Evolutionary conservation across 2,113 vertebrate genomes (phyloP).

Genomic region (Dasyprocta punctata): DNA sequence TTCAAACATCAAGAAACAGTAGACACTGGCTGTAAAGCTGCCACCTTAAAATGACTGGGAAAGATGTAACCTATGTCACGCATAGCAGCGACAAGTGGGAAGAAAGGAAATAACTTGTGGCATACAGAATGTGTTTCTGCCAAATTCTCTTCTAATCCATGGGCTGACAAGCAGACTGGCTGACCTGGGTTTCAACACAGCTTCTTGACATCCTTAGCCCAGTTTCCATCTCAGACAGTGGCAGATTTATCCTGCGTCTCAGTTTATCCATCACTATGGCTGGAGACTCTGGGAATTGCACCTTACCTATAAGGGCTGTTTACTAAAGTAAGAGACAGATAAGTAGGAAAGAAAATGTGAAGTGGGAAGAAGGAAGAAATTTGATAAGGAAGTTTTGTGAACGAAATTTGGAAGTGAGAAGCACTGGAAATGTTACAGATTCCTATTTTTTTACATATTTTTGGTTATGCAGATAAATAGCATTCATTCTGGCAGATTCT

Average conservation of each 20-base stretch:
- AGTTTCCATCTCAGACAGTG: background rate
- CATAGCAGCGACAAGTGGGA: background rate
- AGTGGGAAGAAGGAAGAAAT: background rate
- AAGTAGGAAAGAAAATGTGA: background rate
- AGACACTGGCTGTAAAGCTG: background rate
- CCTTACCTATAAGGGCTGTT: background rate
- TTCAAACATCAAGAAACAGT: slow-evolving; percentile 33
- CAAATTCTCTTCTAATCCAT: background rate
- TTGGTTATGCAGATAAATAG: background rate
- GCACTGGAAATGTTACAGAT: background rate
- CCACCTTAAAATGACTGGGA: background rate
- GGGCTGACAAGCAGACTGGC: background rate
- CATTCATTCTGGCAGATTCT: background rate
- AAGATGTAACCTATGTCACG: background rate
- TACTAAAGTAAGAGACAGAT: background rate
- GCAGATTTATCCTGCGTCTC: background rate
- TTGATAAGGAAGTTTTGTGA: background rate
- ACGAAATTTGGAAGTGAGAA: background rate
- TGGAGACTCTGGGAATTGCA: background rate
- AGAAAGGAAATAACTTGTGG: background rate
- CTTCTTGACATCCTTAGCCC: background rate
- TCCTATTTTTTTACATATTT: background rate
- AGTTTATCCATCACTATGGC: background rate
- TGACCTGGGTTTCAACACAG: background rate
- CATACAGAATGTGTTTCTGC: background rate